phyloP scores from a whole-genome alignment of 1,140 invertebrate species.

The Delia radicum region DNA sequence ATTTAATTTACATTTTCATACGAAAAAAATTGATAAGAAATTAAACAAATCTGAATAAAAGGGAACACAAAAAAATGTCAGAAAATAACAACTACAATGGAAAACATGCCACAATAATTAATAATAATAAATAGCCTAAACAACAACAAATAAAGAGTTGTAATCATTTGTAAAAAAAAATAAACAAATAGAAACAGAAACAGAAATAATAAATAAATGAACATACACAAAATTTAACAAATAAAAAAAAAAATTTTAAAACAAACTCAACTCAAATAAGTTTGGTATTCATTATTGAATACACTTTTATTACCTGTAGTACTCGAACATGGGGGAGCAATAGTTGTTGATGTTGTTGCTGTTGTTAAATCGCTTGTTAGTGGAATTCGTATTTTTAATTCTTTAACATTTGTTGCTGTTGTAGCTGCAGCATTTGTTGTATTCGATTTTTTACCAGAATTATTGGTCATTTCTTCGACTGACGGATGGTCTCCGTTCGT shows the following conservation, averaged over 20 bases:
- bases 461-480: conserved; percentile 10
- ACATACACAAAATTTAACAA: background rate
- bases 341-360: background rate
- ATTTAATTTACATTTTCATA: background rate
- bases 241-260: background rate
- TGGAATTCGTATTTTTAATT: background rate
- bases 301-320: background rate
- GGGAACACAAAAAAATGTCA: background rate
- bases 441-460: background rate
- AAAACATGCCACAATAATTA: background rate
- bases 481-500: background rate
- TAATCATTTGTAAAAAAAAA: background rate
- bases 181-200: background rate
- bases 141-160: conserved; percentile 1
- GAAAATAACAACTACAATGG: background rate
- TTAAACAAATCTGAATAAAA: background rate
- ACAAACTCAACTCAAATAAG: too few species aligned
- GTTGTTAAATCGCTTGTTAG: background rate
- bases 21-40: background rate
- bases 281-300: too few species aligned
- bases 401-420: background rate
- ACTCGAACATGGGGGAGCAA: background rate
- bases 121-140: background rate
- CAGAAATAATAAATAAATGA: background rate
- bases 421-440: background rate